phyloP scores from a whole-genome alignment of 2,888 invertebrate species.

The Sphecodes monilicornis region DNA sequence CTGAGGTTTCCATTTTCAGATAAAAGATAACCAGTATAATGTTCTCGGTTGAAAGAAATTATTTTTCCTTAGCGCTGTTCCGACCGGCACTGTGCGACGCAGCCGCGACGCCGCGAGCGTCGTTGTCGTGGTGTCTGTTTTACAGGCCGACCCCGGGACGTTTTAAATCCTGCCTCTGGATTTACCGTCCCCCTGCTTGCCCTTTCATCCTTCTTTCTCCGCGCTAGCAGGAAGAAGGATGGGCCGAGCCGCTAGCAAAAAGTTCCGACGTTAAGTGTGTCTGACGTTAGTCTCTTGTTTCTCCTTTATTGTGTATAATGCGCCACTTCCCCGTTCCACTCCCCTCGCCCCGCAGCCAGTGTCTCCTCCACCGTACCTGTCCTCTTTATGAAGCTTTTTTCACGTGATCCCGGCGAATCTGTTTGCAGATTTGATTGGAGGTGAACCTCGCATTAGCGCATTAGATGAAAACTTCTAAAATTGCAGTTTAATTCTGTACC shows the following conservation, averaged over 20 bases:
- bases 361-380: background rate
- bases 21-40: conserved; percentile 59
- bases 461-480: background rate
- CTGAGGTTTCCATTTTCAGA: conserved; percentile 37
- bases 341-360: background rate
- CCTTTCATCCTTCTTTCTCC: conserved; percentile 42
- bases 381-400: conserved; percentile 10
- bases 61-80: conserved; percentile 54
- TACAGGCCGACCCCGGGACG: conserved; percentile 61
- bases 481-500: background rate
- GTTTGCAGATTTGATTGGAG: conserved; percentile 3
- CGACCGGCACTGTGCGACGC: conserved; percentile 20
- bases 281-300: conserved; percentile 72
- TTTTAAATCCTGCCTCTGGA: conserved; percentile 71
- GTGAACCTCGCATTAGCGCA: background rate
- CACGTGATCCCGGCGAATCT: conserved; percentile 1
- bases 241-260: conserved; percentile 50
- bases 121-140: conserved; percentile 64
- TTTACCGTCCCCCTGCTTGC: conserved; percentile 45
- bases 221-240: conserved; percentile 62
- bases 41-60: conserved; percentile 52
- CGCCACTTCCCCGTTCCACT: conserved; percentile 53
- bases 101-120: conserved; percentile 22
- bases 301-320: conserved; percentile 72
- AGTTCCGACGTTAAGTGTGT: conserved; percentile 72